Percentiles rank a stretch among this genome's conserved stretches.
phyloP scores from a whole-genome alignment of 2,113 vertebrate species.

The Caloenas nicobarica region DNA sequence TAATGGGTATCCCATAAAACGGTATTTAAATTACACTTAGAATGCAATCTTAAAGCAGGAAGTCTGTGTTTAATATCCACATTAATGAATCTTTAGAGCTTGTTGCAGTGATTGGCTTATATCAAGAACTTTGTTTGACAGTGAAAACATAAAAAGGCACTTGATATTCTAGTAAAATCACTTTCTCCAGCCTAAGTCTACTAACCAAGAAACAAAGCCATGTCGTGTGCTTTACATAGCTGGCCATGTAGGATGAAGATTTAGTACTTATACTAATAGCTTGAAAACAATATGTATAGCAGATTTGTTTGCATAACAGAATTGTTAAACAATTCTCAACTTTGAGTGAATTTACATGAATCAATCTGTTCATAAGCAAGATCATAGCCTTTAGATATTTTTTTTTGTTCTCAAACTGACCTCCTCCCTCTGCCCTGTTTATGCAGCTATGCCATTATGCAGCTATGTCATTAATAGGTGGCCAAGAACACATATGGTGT shows the following conservation, averaged over 20 bases:
- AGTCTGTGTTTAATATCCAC: neutral
- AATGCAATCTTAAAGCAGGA: neutral
- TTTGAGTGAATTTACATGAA: constrained; percentile 43
- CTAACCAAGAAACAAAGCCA: neutral
- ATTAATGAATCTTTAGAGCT: neutral
- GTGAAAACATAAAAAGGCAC: neutral
- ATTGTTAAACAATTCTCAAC: neutral
- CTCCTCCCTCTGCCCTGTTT: constrained; percentile 43
- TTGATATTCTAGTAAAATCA: neutral
- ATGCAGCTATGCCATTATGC: constrained; percentile 44
- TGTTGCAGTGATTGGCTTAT: neutral
- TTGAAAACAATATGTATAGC: constrained; percentile 55
- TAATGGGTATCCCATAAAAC: neutral
- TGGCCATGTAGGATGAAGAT: neutral
- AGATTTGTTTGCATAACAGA: constrained; percentile 56
- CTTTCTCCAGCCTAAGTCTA: neutral
- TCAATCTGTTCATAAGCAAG: constrained; percentile 52
- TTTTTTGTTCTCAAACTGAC: constrained; percentile 31
- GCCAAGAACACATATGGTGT: constrained; percentile 23
- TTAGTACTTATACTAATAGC: neutral
- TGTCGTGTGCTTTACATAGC: neutral
- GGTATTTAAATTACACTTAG: neutral
- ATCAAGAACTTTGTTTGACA: neutral
- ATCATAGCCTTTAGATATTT: neutral
- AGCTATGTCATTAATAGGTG: constrained; percentile 32